Percentiles rank a stretch among this genome's conserved stretches.
These are phyloP conservation scores for Cynaeus angustus DNA, from an alignment of 2,888 invertebrate genomes.

Conservation along the genomic window DNA sequence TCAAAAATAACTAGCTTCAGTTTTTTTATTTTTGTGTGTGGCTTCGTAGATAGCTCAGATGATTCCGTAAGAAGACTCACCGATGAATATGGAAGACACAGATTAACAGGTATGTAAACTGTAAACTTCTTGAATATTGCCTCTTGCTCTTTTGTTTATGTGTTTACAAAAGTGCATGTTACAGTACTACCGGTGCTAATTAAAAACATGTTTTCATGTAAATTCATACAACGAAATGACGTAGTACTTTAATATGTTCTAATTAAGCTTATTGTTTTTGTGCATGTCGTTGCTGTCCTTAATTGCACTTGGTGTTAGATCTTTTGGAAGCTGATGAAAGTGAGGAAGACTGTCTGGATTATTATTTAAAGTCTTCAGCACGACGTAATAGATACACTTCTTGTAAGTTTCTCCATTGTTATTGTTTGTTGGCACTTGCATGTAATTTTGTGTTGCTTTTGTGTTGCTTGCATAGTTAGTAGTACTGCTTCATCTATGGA, in stretches of 20 bases:
- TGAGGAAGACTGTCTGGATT: conserved; percentile 60
- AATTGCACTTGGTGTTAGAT: conserved; percentile 67
- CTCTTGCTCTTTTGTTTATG: too few species aligned
- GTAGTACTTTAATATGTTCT: conserved; percentile 2
- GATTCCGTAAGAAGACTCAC: conserved; percentile 62
- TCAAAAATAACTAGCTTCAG: neutral
- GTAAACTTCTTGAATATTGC: too few species aligned
- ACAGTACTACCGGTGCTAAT: neutral
- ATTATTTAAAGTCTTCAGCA: conserved; percentile 64
- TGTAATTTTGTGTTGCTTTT: conserved; percentile 58
- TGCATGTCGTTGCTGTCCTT: conserved; percentile 35
- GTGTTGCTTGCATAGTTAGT: conserved; percentile 72
- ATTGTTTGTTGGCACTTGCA: conserved; percentile 44
- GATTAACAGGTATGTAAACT: conserved; percentile 64
- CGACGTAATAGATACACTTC: conserved; percentile 75
- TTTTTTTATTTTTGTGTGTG: neutral
- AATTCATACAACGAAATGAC: too few species aligned
- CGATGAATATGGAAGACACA: conserved; percentile 67
- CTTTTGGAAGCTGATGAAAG: conserved; percentile 77
- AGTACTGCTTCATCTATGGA: conserved; percentile 81
- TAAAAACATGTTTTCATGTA: too few species aligned
- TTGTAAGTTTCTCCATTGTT: conserved; percentile 71
- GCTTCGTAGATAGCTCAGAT: conserved; percentile 59
- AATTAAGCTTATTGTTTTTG: conserved; percentile 30
- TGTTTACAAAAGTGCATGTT: neutral